These are phyloP conservation scores for Phocides pigmalion DNA, from an alignment of 1,140 invertebrate genomes.

Conservation along the genomic window DNA sequence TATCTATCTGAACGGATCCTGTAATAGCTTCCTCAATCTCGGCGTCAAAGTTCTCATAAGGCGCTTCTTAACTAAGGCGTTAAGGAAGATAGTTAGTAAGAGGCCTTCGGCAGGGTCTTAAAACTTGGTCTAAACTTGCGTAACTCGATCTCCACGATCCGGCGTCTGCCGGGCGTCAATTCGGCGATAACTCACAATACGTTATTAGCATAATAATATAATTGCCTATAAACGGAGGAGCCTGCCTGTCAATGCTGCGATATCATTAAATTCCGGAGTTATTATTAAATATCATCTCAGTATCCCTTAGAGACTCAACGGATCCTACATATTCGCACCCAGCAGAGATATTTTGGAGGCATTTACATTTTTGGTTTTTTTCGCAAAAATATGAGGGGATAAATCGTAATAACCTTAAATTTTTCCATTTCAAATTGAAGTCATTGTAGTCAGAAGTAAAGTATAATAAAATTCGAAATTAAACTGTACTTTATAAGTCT, in stretches of 20 bases:
- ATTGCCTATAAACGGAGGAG: constrained; percentile 32
- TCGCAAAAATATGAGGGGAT: background rate
- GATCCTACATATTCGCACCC: background rate
- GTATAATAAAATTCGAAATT: too few species aligned
- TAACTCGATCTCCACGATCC: constrained; percentile 77
- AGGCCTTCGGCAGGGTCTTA: constrained; percentile 81
- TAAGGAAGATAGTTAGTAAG: constrained; percentile 82
- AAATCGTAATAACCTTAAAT: too few species aligned
- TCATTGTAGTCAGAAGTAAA: too few species aligned
- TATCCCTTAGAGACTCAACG: constrained; percentile 37
- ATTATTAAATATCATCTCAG: constrained; percentile 26
- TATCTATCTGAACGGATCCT: constrained; percentile 79
- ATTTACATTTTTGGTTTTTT: background rate
- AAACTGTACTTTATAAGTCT: constrained; percentile 57
- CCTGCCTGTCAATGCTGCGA: constrained; percentile 17
- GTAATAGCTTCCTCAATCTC: constrained; percentile 82
- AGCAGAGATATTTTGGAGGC: background rate
- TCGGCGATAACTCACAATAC: constrained; percentile 71
- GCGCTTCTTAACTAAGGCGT: constrained; percentile 81
- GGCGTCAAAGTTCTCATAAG: constrained; percentile 81
- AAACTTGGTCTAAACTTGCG: constrained; percentile 78
- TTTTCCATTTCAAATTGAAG: too few species aligned
- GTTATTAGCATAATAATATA: constrained; percentile 73
- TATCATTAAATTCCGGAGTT: constrained; percentile 17
- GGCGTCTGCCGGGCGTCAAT: constrained; percentile 60